phyloP scores from a whole-genome alignment of 1,140 invertebrate species.

The Sycobia sp. region DNA sequence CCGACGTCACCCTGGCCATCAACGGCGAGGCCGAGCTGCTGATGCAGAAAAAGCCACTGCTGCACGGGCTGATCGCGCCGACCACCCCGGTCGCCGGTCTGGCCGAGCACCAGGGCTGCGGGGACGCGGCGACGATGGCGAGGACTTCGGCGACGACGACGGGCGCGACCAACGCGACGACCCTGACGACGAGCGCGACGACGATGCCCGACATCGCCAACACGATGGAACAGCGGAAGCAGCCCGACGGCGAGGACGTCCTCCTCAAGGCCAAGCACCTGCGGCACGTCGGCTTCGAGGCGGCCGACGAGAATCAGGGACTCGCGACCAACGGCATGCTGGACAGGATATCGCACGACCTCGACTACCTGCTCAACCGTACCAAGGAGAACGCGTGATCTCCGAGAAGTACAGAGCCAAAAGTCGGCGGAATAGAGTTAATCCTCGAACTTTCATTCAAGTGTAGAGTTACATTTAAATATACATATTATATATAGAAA shows the following conservation, averaged over 20 bases:
- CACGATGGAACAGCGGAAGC: conserved; percentile 53
- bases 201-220: conserved; percentile 55
- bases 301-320: conserved; percentile 4
- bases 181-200: not conserved
- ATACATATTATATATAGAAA: too few species aligned
- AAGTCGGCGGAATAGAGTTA: too few species aligned
- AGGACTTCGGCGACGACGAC: not conserved
- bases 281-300: not conserved
- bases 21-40: conserved; percentile 37
- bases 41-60: not conserved
- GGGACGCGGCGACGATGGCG: not conserved
- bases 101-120: too few species aligned
- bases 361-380: conserved; percentile 76
- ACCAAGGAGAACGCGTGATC: conserved; percentile 43
- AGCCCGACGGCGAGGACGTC: conserved; percentile 58
- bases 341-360: conserved; percentile 74
- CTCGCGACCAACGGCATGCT: conserved; percentile 64
- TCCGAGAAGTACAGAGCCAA: not conserved
- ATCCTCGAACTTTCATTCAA: too few species aligned
- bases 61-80: not conserved
- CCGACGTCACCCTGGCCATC: conserved; percentile 56
- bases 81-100: not conserved
- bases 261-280: conserved; percentile 37
- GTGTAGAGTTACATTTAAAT: too few species aligned
- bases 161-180: too few species aligned